These are phyloP conservation scores for Antheraea mylitta DNA, from an alignment of 1,140 invertebrate genomes.

Conservation along the genomic window DNA sequence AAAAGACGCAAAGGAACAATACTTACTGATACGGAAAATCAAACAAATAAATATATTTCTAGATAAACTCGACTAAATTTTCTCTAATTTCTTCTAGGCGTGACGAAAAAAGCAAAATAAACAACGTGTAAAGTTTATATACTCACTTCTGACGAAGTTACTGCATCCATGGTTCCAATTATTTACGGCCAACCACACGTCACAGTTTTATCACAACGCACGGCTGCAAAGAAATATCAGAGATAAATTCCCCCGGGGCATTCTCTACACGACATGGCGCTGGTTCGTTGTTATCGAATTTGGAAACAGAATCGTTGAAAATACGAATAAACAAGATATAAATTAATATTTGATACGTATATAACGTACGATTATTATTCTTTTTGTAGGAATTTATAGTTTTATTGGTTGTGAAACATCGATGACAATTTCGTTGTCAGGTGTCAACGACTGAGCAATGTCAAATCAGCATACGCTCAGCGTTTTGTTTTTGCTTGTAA, in stretches of 20 bases:
- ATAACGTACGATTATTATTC: background rate
- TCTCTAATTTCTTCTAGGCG: background rate
- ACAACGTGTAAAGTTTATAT: background rate
- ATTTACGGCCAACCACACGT: background rate
- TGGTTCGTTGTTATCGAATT: background rate
- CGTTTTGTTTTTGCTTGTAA: background rate
- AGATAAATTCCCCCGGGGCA: background rate
- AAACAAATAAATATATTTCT: background rate
- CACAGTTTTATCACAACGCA: background rate
- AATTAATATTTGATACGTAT: background rate
- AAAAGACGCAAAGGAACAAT: no score
- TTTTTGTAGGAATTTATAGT: constrained; percentile 6
- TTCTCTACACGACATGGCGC: background rate
- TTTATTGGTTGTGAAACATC: background rate
- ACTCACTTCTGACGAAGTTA: background rate
- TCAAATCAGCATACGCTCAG: background rate
- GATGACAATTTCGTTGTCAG: constrained; percentile 9
- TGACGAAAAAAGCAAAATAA: background rate
- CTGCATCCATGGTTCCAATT: background rate
- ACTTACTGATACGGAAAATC: background rate
- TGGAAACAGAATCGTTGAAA: background rate
- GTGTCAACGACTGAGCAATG: background rate
- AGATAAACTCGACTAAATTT: background rate
- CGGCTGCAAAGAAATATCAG: background rate
- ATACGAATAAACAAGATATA: background rate